Evolutionary conservation across 92 coral and sea anemone species (phyloP), one percentile per base, ranked within the genome.

Genomic region (Palythoa caribaeorum): DNA sequence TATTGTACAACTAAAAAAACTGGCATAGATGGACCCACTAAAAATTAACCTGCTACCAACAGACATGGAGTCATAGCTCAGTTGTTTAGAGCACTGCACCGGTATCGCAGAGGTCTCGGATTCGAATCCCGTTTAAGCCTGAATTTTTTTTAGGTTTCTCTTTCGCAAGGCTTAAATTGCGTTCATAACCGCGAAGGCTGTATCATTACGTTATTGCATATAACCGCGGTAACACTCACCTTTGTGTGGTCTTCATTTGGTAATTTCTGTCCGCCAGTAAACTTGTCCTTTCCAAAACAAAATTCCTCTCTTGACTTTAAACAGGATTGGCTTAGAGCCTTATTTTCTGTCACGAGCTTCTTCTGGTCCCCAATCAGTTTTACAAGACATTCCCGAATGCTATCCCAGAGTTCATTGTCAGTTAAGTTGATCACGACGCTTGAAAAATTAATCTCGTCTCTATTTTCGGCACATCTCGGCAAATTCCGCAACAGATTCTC

Each of bases 301-400:
- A 47, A 68, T 37, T 90, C 86, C 20, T 78, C 20, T 20, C 83
- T 88, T 75, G 92, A 15, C 13, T 50, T 79, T 48, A 63, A 21
- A 80, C 84, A 66, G 10, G 89, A 89, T 19, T 85, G 54, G 68
- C 83, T 81, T 38, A 94, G 73, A 1, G 55, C 17, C 19, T 20
- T 55, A 59, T 92, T 92, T 55, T 88, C 92, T 37, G 12, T 37
- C 20, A 8, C 66, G 70, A 94, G 13, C 44, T 54, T 86, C 38
- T 86, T 92, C 16, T 88, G 76, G 37, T 93, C 94, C 80, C 86
- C 60, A 51, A 94, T 80, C 78, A 92, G 73, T 6, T 84, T 77
- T 53, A 68, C 79, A 35, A 94, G 76, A 28, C 81, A 78, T 60
- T 93, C 92, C 85, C 59, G 73, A 44, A 63, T 80, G 74, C 85